These are phyloP conservation scores for Hipparchia semele DNA, from an alignment of 2,888 invertebrate species.

Conservation along the genomic window DNA sequence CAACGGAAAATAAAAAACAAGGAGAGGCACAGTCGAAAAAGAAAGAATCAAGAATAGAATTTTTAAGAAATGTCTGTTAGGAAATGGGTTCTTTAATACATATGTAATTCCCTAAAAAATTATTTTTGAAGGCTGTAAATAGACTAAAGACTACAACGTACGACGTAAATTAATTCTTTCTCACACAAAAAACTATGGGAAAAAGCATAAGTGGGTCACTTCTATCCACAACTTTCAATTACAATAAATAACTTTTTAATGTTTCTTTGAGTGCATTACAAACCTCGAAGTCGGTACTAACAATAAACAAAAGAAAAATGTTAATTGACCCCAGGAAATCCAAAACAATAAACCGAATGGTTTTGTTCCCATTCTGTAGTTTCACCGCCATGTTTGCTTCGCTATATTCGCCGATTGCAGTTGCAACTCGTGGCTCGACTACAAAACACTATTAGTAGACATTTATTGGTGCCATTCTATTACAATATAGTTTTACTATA, in stretches of 20 bases:
- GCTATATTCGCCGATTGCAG: constrained; percentile 38
- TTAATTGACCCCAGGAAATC: constrained; percentile 55
- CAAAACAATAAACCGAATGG: constrained; percentile 54
- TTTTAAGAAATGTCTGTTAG: too few species aligned
- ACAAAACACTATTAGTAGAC: constrained; percentile 19
- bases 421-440: constrained; percentile 30
- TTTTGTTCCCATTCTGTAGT: constrained; percentile 49
- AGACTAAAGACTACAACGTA: background rate
- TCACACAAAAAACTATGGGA: background rate
- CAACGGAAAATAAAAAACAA: too few species aligned
- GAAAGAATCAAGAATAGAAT: too few species aligned
- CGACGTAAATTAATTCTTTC: background rate
- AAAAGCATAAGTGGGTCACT: constrained; percentile 5
- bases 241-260: background rate
- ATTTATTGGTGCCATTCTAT: background rate
- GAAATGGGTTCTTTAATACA: too few species aligned
- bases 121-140: background rate
- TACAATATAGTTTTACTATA: background rate
- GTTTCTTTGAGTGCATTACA: constrained; percentile 14
- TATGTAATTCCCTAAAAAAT: too few species aligned
- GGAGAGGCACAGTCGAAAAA: too few species aligned
- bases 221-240: background rate
- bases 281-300: constrained; percentile 29
- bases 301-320: constrained; percentile 46
- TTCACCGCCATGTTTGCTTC: constrained; percentile 54